Percentiles rank a stretch among this genome's conserved stretches.
Evolutionary conservation across 2,113 vertebrate genomes (phyloP).

Genomic region (Prunella himalayana): DNA sequence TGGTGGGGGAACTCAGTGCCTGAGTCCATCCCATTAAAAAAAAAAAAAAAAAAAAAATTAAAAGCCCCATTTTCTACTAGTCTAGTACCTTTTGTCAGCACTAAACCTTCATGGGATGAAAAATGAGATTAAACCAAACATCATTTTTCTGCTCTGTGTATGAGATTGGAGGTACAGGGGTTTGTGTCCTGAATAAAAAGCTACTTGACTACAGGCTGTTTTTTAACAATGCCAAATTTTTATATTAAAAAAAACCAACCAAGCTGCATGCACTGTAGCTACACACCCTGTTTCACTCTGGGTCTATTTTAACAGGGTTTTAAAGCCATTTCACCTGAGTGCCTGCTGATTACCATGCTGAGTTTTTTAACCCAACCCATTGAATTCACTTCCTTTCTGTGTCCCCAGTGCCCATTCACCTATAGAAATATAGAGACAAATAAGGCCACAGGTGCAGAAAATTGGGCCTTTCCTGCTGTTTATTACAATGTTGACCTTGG

Average conservation of each 20-base stretch:
- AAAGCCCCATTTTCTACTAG: neutral
- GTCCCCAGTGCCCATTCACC: conserved; percentile 55
- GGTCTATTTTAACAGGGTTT: conserved; percentile 16
- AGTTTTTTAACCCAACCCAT: conserved; percentile 57
- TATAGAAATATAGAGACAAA: conserved; percentile 64
- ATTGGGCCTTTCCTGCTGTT: conserved; percentile 64
- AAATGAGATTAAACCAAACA: conserved; percentile 7
- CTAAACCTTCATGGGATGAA: neutral
- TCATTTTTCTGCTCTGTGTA: neutral
- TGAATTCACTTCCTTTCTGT: conserved; percentile 65
- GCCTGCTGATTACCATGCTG: conserved; percentile 56
- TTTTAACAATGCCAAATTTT: conserved; percentile 23
- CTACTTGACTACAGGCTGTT: neutral
- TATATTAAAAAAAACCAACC: neutral
- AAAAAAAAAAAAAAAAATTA: neutral
- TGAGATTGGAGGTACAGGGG: neutral
- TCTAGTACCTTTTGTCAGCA: neutral
- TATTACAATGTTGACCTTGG: conserved; percentile 50
- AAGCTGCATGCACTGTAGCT: neutral
- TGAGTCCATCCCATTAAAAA: neutral
- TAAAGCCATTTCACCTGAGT: conserved; percentile 64
- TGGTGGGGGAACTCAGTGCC: neutral
- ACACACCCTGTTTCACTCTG: neutral
- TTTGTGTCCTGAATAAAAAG: neutral
- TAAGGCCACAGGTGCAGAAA: conserved; percentile 68